phyloP scores from a whole-genome alignment of 2,113 vertebrate species.

The Tragelaphus buxtoni region DNA sequence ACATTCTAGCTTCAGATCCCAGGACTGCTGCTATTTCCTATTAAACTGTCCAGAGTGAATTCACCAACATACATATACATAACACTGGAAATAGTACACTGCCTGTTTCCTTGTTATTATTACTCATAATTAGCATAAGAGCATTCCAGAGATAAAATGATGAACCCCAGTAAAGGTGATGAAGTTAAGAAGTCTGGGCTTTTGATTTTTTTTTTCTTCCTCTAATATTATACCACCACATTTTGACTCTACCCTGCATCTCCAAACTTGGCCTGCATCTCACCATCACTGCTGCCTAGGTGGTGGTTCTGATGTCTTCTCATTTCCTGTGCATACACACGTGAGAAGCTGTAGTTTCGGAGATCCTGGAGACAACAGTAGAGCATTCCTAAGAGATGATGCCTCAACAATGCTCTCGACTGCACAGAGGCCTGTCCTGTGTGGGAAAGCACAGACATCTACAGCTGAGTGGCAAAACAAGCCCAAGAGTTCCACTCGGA shows the following conservation, averaged over 20 bases:
- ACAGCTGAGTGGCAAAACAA: background rate
- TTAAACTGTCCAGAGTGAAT: slow-evolving; percentile 7
- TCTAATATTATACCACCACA: background rate
- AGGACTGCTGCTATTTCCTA: background rate
- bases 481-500: background rate
- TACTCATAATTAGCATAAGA: background rate
- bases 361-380: background rate
- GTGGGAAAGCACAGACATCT: background rate
- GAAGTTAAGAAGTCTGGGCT: background rate
- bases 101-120: background rate
- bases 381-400: background rate
- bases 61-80: background rate
- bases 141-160: background rate
- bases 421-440: background rate
- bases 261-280: background rate
- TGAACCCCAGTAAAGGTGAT: background rate
- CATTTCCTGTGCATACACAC: background rate
- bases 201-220: slow-evolving; percentile 6
- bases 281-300: background rate
- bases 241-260: background rate
- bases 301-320: background rate
- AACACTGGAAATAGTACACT: background rate
- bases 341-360: background rate
- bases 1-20: background rate
- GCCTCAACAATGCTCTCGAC: background rate